Evolutionary conservation across 2,797 vertebrate species (phyloP), one percentile per base, ranked within the genome.

Genomic region (Poecilia velifera): DNA sequence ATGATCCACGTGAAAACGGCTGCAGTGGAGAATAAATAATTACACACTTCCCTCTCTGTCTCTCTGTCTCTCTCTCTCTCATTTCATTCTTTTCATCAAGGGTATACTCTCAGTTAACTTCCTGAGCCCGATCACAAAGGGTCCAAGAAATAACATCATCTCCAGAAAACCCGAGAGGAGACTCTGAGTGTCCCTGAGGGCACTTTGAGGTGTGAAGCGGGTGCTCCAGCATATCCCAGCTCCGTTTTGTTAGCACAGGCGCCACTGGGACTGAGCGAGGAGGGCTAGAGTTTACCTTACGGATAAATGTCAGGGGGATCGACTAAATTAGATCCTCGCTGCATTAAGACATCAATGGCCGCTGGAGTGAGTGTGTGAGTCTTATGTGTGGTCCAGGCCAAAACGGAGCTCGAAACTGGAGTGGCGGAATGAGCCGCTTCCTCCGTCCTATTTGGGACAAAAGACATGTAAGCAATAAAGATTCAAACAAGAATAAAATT

Each of bases 221-320:
- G 81, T 76, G 87, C 90, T 89, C 82, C 87, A 82, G 91, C 90
- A 93, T 80, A 88, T 89, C 87, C 83, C 79, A 34, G 83, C 18
- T 36, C 73, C 12, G 81, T 82, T 93, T 83, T 92, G 91, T 90
- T 93, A 91, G 91, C 87, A 89, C 66, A 76, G 85, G 82, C 76
- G 87, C 88, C 59, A 84, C 76, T 87, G 91, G 82, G 85, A 90
- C 72, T 0, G 57, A 84, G 84, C 84, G 82, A 77, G 89, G 86
- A 83, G 87, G 85, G 87, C 80, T 70, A 76, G 84, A 94, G 94
- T 95, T 96, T 96, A 95, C 95, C 92, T 90, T 94, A 94, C 90
- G 95, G 94, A 96, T 96, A 93, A 96, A 94, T 93, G 95, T 95
- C 94, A 95, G 92, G 84, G 68, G 91, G 91, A 94, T 93, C 88